A percentile compares a stretch with the other conserved stretches of the same genome.
These are phyloP conservation scores for Zaprionus capensis DNA, from an alignment of 1,140 invertebrate species.

Conservation along the genomic window DNA sequence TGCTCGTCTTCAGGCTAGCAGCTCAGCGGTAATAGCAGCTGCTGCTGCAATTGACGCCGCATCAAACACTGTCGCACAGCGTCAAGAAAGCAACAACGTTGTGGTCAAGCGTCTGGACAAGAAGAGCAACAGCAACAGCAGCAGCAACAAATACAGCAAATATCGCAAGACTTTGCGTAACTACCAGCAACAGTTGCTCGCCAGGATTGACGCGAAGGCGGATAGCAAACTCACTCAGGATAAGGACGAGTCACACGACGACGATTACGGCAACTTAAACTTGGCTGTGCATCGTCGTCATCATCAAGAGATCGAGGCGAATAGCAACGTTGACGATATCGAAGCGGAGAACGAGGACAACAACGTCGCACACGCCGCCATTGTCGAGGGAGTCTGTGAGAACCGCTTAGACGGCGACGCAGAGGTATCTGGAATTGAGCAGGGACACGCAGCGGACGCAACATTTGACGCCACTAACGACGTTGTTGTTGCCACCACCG, in stretches of 20 bases:
- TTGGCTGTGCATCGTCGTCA: background rate
- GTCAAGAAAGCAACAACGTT: slow-evolving; percentile 9
- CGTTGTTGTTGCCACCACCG: background rate
- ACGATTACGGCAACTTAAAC: slow-evolving; percentile 17
- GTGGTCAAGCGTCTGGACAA: slow-evolving; percentile 31
- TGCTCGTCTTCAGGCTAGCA: slow-evolving; percentile 48
- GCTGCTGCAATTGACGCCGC: slow-evolving; percentile 55
- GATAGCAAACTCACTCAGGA: slow-evolving; percentile 19
- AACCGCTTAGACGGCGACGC: background rate
- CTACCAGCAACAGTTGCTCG: slow-evolving; percentile 52
- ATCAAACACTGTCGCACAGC: background rate
- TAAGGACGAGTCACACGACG: slow-evolving; percentile 26
- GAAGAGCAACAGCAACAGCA: slow-evolving; percentile 29
- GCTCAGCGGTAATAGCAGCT: slow-evolving; percentile 50
- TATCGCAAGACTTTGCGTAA: slow-evolving; percentile 63
- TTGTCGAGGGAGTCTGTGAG: background rate
- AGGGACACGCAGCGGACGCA: background rate
- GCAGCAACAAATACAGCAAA: slow-evolving; percentile 52
- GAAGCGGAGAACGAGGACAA: background rate
- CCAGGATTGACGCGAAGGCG: slow-evolving; percentile 24
- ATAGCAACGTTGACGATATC: background rate
- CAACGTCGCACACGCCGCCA: background rate
- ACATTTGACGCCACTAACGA: slow-evolving; percentile 9
- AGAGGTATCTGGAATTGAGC: background rate
- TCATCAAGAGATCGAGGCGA: slow-evolving; percentile 24